Conservation (phyloP, 1,140 invertebrate genomes). For the Drosophila eugracilis region DNA sequence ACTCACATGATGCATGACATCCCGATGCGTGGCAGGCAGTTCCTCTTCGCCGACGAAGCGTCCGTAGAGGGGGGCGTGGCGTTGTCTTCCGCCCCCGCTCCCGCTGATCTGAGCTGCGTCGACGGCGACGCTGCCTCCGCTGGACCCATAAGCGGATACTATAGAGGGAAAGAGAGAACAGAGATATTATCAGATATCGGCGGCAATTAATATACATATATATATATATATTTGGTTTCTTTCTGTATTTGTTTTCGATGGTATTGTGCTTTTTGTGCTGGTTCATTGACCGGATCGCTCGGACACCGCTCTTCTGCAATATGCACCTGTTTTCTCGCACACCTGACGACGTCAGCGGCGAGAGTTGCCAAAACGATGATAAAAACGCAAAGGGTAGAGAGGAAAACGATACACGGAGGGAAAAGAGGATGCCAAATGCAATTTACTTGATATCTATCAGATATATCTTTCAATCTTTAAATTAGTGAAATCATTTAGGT, state of each 20-base stretch:
- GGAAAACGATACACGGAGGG: background rate
- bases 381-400: background rate
- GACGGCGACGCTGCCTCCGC: constrained; percentile 73
- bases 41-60: constrained; percentile 95
- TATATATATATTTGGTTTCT: background rate
- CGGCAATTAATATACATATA: background rate
- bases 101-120: constrained; percentile 68
- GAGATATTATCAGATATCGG: constrained; percentile 5
- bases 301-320: constrained; percentile 13
- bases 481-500: too few relatives aligned
- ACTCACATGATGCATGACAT: constrained; percentile 85
- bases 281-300: constrained; percentile 47
- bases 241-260: constrained; percentile 1
- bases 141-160: constrained; percentile 84
- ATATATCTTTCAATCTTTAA: background rate
- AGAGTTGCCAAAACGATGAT: constrained; percentile 40
- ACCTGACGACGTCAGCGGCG: constrained; percentile 34
- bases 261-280: constrained; percentile 8
- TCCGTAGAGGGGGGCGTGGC: constrained; percentile 93
- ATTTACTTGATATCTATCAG: too few relatives aligned
- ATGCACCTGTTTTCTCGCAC: constrained; percentile 44
- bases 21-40: constrained; percentile 86
- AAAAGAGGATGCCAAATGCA: background rate
- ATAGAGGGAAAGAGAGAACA: background rate
- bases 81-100: constrained; percentile 75